Evolutionary conservation across 2,888 invertebrate species (phyloP).

Genomic region (Cephus pygmeus): DNA sequence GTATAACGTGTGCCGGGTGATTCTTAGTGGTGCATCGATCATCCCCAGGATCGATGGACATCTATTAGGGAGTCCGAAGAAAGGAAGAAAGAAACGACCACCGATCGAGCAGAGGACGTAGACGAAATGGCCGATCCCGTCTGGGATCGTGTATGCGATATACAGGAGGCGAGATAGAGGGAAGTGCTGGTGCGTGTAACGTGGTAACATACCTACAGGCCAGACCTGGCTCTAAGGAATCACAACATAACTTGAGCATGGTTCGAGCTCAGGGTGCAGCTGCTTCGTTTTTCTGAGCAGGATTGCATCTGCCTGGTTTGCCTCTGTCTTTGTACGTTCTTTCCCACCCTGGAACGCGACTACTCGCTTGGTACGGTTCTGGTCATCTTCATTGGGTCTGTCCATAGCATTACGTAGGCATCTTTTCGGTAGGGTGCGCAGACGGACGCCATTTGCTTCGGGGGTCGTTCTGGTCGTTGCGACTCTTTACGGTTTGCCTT

Average conservation of each 20-base stretch:
- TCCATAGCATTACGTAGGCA: slow-evolving; percentile 42
- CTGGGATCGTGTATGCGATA: not conserved
- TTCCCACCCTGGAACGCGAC: slow-evolving; percentile 24
- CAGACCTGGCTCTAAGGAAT: not conserved
- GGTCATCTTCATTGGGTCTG: slow-evolving; percentile 43
- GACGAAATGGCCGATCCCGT: not conserved
- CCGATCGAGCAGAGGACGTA: not conserved
- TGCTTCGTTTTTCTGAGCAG: slow-evolving; percentile 41
- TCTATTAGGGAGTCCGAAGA: slow-evolving; percentile 7
- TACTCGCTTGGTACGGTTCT: slow-evolving; percentile 19
- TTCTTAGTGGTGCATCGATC: not conserved
- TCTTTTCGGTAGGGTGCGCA: slow-evolving; percentile 34
- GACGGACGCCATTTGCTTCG: not conserved
- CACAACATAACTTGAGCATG: slow-evolving; percentile 8
- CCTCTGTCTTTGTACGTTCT: slow-evolving; percentile 23
- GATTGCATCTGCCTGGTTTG: slow-evolving; percentile 38
- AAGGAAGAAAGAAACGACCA: slow-evolving; percentile 10
- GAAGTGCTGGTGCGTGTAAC: not conserved
- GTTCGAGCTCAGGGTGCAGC: slow-evolving; percentile 34
- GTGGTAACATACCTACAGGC: not conserved
- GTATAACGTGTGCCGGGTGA: not conserved
- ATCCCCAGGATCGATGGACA: slow-evolving; percentile 4
- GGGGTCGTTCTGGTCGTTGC: not conserved
- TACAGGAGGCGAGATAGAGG: not conserved
- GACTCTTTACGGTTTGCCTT: not conserved